These are phyloP conservation scores for Aspidoscelis tigris DNA, from an alignment of 2,113 vertebrate genomes.

Conservation along the genomic window DNA sequence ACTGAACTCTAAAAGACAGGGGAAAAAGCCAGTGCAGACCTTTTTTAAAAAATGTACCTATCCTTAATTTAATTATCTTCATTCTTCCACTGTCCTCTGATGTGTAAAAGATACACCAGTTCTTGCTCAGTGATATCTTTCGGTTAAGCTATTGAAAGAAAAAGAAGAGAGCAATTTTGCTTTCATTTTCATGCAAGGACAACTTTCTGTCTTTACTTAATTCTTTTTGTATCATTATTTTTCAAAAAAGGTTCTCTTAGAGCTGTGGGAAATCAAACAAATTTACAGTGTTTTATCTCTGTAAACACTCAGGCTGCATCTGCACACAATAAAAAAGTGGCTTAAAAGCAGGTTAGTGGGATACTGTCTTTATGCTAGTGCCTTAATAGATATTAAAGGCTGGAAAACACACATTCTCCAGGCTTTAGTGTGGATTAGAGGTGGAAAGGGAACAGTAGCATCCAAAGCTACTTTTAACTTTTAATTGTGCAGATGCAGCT, in stretches of 20 bases:
- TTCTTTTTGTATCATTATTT: slow-evolving; percentile 24
- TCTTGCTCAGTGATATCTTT: neutral
- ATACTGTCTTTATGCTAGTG: too few relatives aligned
- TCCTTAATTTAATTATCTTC: neutral
- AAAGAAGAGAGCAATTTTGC: neutral
- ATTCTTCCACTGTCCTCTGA: neutral
- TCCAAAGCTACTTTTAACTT: too few relatives aligned
- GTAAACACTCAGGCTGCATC: slow-evolving; percentile 14
- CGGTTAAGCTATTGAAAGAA: neutral
- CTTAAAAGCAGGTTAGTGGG: too few relatives aligned
- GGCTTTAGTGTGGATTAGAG: too few relatives aligned
- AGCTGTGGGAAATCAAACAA: neutral
- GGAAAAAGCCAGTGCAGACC: neutral
- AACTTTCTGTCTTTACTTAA: neutral
- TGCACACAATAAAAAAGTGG: too few relatives aligned
- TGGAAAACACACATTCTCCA: too few relatives aligned
- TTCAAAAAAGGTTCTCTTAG: slow-evolving; percentile 7
- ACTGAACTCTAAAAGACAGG: neutral
- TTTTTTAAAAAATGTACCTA: neutral
- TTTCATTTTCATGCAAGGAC: neutral
- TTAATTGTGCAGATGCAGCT: too few relatives aligned
- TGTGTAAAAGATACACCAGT: neutral
- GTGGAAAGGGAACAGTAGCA: too few relatives aligned
- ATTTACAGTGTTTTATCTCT: neutral
- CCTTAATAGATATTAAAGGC: too few relatives aligned